A percentile compares a stretch with the other conserved stretches of the same genome.
These are phyloP conservation scores for Diachasma alloeum DNA, from an alignment of 1,140 invertebrate species.

Conservation along the genomic window DNA sequence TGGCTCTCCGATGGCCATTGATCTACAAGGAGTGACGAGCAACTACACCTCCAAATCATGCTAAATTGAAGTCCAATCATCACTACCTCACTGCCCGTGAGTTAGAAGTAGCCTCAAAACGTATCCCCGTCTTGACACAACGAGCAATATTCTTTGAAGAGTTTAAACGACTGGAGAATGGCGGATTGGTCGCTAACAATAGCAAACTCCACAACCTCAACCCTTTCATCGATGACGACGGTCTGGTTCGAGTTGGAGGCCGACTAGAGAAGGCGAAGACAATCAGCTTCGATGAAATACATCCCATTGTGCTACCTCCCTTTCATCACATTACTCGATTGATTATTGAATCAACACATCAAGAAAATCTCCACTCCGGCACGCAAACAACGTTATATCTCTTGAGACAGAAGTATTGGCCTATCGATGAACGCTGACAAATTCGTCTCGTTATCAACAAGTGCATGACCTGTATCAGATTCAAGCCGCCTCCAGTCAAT, in stretches of 20 bases:
- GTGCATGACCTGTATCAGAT: neutral
- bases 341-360: constrained; percentile 33
- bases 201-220: constrained; percentile 30
- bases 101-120: neutral
- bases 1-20: too few relatives aligned
- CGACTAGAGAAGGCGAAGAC: neutral
- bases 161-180: neutral
- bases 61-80: neutral
- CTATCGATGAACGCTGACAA: neutral
- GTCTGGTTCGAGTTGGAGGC: constrained; percentile 49
- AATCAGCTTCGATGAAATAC: constrained; percentile 40
- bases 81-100: neutral
- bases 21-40: too few relatives aligned
- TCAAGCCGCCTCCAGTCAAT: constrained; percentile 25
- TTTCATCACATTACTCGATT: neutral
- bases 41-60: neutral
- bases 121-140: neutral
- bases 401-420: neutral
- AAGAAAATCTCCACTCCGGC: constrained; percentile 24
- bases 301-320: constrained; percentile 46
- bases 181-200: neutral
- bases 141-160: neutral
- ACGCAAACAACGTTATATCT: neutral
- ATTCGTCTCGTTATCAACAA: neutral
- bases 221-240: constrained; percentile 51